Evolutionary conservation across 2,113 vertebrate species (phyloP).

Genomic region (Theristicus caerulescens): DNA sequence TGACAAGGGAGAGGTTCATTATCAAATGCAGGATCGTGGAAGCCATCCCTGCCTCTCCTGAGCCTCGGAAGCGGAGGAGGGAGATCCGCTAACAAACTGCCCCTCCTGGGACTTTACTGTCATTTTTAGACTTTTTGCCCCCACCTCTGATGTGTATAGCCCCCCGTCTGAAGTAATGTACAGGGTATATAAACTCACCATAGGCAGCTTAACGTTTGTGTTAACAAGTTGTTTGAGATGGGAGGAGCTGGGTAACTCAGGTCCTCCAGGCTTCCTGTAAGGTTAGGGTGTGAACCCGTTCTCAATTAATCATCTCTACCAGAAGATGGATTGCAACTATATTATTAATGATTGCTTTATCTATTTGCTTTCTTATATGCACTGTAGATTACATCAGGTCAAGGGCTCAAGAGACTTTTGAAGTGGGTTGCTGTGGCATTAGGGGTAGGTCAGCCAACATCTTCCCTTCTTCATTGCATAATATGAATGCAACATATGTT

Average conservation of each 20-base stretch:
- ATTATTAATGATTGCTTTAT: neutral
- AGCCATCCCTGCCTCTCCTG: neutral
- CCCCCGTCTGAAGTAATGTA: neutral
- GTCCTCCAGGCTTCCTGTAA: neutral
- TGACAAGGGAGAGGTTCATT: neutral
- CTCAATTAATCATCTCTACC: neutral
- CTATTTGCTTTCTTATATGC: neutral
- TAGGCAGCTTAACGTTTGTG: neutral
- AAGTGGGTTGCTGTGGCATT: neutral
- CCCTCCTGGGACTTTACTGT: neutral
- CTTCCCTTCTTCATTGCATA: neutral
- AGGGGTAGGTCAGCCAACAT: neutral
- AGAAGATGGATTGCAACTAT: neutral
- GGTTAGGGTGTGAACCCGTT: neutral
- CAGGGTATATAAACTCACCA: neutral
- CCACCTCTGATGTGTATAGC: too few relatives aligned
- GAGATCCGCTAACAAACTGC: neutral
- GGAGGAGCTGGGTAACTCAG: neutral
- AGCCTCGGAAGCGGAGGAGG: neutral
- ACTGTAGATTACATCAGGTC: neutral
- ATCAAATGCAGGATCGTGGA: neutral
- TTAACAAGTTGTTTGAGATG: neutral
- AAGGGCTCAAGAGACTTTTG: neutral
- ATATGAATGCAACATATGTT: accelerated
- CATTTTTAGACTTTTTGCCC: neutral